Conservation (phyloP, 1,140 invertebrate genomes). For the Mesaphorura yosii region DNA sequence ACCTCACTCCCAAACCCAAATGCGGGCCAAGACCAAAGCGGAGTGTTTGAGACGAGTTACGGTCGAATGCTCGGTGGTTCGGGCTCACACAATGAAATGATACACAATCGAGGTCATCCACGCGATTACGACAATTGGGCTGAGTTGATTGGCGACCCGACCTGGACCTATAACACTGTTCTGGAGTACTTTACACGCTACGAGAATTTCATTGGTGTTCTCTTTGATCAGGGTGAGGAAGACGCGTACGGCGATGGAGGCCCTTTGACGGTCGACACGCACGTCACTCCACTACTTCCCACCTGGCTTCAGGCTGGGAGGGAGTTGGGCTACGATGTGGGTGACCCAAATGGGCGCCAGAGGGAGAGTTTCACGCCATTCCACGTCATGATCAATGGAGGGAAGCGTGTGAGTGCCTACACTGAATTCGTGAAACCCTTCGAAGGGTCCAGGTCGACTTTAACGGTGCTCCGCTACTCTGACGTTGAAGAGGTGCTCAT, state of each 20-base stretch:
- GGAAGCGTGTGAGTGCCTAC: slow-evolving; percentile 6
- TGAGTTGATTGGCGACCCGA: slow-evolving; percentile 39
- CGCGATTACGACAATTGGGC: slow-evolving; percentile 76
- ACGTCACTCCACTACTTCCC: background rate
- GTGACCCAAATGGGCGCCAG: slow-evolving; percentile 8
- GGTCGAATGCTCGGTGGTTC: slow-evolving; percentile 10
- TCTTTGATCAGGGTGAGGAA: too few species aligned
- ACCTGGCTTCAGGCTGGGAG: background rate
- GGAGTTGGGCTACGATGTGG: slow-evolving; percentile 6
- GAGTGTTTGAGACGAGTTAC: background rate
- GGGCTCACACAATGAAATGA: background rate
- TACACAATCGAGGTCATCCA: slow-evolving; percentile 13
- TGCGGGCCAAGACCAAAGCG: background rate
- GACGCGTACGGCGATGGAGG: background rate
- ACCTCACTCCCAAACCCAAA: background rate
- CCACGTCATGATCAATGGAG: background rate
- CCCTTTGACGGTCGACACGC: background rate
- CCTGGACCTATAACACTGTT: slow-evolving; percentile 55
- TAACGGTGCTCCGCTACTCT: slow-evolving; percentile 1
- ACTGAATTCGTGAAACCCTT: slow-evolving; percentile 5
- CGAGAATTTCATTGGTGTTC: slow-evolving; percentile 36
- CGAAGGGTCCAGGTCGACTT: background rate
- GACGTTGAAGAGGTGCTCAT: background rate
- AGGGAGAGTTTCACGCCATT: background rate
- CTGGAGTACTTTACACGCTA: slow-evolving; percentile 38